Conservation (phyloP, 1,140 invertebrate species). For the Pantala flavescens region DNA sequence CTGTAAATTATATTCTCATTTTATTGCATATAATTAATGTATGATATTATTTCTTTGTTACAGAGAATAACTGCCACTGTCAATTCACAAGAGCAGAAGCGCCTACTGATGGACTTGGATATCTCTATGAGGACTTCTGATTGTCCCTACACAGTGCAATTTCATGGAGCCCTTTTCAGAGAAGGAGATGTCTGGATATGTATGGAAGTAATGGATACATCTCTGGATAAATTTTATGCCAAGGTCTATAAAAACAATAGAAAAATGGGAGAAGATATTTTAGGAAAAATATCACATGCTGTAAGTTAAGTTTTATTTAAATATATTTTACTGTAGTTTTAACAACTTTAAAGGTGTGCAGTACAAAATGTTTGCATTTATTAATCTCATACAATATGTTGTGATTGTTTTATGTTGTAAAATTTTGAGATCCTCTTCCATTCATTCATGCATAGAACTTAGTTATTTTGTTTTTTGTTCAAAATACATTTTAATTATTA, state of each 20-base stretch:
- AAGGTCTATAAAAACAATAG: constrained; percentile 67
- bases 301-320: constrained; percentile 45
- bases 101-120: constrained; percentile 94
- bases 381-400: no score
- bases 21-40: no score
- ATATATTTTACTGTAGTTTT: constrained; percentile 22
- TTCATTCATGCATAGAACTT: no score
- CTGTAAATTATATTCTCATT: no score
- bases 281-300: constrained; percentile 89
- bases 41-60: constrained; percentile 25
- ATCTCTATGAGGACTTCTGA: constrained; percentile 88
- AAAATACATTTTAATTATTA: no score
- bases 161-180: constrained; percentile 92
- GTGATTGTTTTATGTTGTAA: no score
- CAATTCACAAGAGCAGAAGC: constrained; percentile 84
- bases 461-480: no score
- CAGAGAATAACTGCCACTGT: constrained; percentile 88
- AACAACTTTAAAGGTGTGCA: constrained; percentile 20
- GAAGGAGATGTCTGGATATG: constrained; percentile 98
- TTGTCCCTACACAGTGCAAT: constrained; percentile 94
- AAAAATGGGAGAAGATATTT: constrained; percentile 84
- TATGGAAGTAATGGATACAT: constrained; percentile 99
- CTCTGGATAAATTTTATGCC: constrained; percentile 90
- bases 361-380: no score
- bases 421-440: no score